Conservation (phyloP, 2,797 vertebrate genomes). For the Arnoldichthys spilopterus region DNA sequence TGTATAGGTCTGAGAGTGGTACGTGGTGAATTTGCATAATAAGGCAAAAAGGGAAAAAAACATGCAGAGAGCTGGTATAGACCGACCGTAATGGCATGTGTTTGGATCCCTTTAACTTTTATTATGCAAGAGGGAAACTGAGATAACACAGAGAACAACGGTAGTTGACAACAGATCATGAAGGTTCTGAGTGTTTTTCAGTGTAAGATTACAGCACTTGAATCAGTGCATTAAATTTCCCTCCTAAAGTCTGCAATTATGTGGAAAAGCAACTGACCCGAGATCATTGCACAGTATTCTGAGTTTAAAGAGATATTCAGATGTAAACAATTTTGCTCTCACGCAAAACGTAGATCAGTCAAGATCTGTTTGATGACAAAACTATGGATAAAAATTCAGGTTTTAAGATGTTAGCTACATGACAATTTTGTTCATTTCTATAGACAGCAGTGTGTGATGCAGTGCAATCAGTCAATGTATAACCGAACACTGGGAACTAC, state of each 20-base stretch:
- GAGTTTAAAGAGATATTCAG: background rate
- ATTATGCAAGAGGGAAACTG: background rate
- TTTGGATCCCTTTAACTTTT: background rate
- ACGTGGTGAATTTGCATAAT: constrained; percentile 25
- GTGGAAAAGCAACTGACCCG: background rate
- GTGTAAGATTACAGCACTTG: background rate
- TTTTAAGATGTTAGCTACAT: too few species aligned
- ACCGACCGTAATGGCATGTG: constrained; percentile 13
- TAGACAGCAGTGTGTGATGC: too few species aligned
- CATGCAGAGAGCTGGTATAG: background rate
- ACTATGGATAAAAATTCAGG: too few species aligned
- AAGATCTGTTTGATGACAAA: too few species aligned
- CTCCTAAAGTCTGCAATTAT: background rate
- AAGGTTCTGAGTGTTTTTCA: background rate
- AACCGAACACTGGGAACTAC: too few species aligned
- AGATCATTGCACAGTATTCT: background rate
- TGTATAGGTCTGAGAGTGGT: constrained; percentile 22
- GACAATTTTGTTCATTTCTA: too few species aligned
- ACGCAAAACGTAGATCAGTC: too few species aligned
- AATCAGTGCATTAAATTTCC: background rate
- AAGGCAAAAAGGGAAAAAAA: constrained; percentile 4
- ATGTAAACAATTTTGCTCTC: too few species aligned
- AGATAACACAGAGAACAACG: background rate
- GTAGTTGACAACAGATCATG: background rate
- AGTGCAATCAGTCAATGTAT: too few species aligned